These are phyloP conservation scores for Sarotherodon lohbergeri DNA, from an alignment of 2,113 vertebrate species.

Conservation along the genomic window DNA sequence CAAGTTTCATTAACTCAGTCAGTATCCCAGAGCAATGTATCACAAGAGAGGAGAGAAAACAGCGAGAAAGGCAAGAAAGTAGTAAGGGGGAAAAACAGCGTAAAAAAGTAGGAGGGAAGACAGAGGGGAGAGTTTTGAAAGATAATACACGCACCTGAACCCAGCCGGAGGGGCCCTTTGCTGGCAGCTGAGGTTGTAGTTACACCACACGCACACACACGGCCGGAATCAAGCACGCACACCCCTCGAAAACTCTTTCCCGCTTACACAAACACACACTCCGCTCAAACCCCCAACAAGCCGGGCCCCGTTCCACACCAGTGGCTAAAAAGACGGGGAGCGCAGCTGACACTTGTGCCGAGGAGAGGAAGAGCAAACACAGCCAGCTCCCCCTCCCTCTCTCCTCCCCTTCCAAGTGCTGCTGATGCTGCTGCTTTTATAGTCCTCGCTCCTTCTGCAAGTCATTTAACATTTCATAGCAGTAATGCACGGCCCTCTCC, in stretches of 20 bases:
- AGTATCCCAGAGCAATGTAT: neutral
- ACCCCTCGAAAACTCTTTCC: neutral
- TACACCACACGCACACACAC: neutral
- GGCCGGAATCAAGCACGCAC: neutral
- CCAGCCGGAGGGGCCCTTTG: slow-evolving; percentile 13
- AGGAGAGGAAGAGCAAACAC: slow-evolving; percentile 41
- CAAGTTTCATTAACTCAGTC: slow-evolving; percentile 23
- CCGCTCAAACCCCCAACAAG: slow-evolving; percentile 31
- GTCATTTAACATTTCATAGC: slow-evolving; percentile 67
- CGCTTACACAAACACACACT: neutral
- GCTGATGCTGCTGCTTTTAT: slow-evolving; percentile 49
- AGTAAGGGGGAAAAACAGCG: neutral
- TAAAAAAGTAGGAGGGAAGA: neutral
- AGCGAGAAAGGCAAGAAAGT: neutral
- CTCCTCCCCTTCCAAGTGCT: slow-evolving; percentile 17
- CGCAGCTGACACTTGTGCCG: slow-evolving; percentile 62
- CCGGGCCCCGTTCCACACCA: slow-evolving; percentile 57
- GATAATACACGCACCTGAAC: slow-evolving; percentile 34
- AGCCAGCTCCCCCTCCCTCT: slow-evolving; percentile 32
- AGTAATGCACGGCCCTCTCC: slow-evolving; percentile 54
- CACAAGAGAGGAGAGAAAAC: neutral
- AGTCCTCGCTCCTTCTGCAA: slow-evolving; percentile 34
- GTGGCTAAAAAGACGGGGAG: slow-evolving; percentile 57
- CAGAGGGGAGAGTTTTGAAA: neutral
- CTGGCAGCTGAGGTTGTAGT: slow-evolving; percentile 30